Base-by-base conservation (phyloP, 2,888 invertebrate species). In the Terebella lapidaria region DNA sequence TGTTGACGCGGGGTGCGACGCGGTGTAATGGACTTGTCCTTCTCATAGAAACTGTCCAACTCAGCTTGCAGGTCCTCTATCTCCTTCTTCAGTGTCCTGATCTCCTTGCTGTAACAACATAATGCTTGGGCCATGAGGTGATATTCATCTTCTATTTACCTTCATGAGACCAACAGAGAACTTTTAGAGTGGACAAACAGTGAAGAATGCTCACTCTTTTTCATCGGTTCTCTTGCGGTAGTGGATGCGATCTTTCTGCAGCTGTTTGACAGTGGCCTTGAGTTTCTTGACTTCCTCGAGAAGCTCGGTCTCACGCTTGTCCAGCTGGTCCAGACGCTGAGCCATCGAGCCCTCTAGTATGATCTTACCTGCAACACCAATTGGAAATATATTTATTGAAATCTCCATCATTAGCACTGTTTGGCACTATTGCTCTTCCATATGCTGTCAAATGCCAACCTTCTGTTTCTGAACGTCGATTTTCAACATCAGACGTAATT, bases 261-360 rank as follows among this genome's bases (percentile, higher is more conserved):
- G 64, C 30, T 68, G 65, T 60, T 71, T 74, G 29, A 75, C 67
- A 5, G 67, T 66, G 10, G 57, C 56, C 54, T 70, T 70, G 28
- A 72, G 72, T 60, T 70, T 74, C 26, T 73, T 67, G 3, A 75
- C 56, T 57, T 76, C 72, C 25, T 76, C 75, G 27, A 79, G 61
- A 2, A 79, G 71, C 47, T 78, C 76, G 5, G 78, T 76, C 66
- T 79, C 79, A 54, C 78, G 64, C 56, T 72, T 70, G 64, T 79
- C 79, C 42, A 79, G 63, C 65, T 74, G 74, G 42, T 77, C 74
- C 27, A 79, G 65, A 18, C 75, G 59, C 57, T 79, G 73, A 22
- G 73, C 74, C 49, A 74, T 24, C n/a, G 63, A 66, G 1, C 79
- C 79, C 29, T 73, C 71, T n/a, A 78, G 69, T 1, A 65, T 69